Evolutionary conservation across 2,113 vertebrate species (phyloP).

Genomic region (Hoplias malabaricus): DNA sequence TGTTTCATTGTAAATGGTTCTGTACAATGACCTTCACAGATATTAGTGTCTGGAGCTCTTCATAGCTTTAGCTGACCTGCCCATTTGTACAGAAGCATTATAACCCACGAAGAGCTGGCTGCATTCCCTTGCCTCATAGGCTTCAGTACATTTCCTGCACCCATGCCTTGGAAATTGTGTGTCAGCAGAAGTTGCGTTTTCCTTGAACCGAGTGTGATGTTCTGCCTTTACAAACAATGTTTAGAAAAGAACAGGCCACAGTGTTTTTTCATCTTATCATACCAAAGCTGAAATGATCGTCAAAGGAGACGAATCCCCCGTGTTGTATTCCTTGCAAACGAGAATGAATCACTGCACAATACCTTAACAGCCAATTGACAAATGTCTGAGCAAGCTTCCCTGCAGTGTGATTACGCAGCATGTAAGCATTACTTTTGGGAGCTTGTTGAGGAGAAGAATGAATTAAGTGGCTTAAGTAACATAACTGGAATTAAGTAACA

Average conservation of each 20-base stretch:
- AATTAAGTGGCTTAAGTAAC: not conserved
- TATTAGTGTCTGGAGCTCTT: not conserved
- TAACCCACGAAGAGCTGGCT: not conserved
- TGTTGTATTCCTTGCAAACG: not conserved
- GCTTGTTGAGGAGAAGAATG: not conserved
- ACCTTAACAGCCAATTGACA: not conserved
- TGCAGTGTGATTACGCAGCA: too few species aligned
- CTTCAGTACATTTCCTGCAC: not conserved
- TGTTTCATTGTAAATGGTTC: too few species aligned
- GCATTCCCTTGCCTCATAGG: not conserved
- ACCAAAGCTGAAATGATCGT: not conserved
- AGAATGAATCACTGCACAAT: not conserved
- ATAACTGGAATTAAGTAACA: not conserved
- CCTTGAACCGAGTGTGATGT: not conserved
- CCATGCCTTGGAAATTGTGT: not conserved
- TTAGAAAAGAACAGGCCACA: not conserved
- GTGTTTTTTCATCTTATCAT: not conserved
- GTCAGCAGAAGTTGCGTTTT: not conserved
- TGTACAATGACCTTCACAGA: too few species aligned
- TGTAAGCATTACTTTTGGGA: too few species aligned
- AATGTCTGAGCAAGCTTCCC: not conserved
- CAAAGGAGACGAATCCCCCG: not conserved
- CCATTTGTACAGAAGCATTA: not conserved
- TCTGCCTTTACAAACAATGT: not conserved
- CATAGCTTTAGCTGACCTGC: not conserved